Evolutionary conservation across 2,797 vertebrate species (phyloP), one percentile per base, ranked within the genome.

Genomic region (Austrolebias charrua): DNA sequence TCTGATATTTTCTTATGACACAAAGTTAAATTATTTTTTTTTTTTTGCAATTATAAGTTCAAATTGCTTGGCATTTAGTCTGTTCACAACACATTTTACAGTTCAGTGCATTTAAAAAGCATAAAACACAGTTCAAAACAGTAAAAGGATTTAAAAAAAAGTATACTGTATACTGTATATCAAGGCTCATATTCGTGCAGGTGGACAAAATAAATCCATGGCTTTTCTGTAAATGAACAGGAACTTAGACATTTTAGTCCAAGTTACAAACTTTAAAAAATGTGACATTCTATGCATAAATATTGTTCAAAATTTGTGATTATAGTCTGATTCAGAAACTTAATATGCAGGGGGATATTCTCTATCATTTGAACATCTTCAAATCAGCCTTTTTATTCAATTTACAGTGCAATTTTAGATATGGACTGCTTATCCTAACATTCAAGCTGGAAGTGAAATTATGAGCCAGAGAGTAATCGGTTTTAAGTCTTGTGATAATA

Each of bases 1-100:
- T 42, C 7, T 24, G 19, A 43, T 20, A 55, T 55, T 44, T 44
- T 29, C 15, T 55, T 40, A 29, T 33, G 31, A 40, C 38, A 2
- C 3, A 3, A 38, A 9, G 38, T 11, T 13, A 40, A 40, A 13
- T n/a, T n/a, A n/a, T n/a, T n/a, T n/a, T n/a, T 40, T 3, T 38
- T 8, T 38, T 38, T 10, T 4, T 40, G 38, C 38, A 40, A 40
- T 4, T 16, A 43, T 43, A 15, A 44, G 43, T 48, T 11, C 18
- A 20, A 13, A 20, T 55, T 6, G 3, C 19, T 55, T 15, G 15
- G 19, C 10, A 10, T 65, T 63, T 5, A 43, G 31, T 52, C 1
- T 3, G 47, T 59, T 75, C 33, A 33, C 61, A 49, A 29, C 46
- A 42, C 6, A 8, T 60, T 62, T 1, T 28, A 60, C 55, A 47